A percentile compares a stretch with the other conserved stretches of the same genome.
phyloP scores from a whole-genome alignment of 2,888 invertebrate genomes.

The Cerceris rybyensis region DNA sequence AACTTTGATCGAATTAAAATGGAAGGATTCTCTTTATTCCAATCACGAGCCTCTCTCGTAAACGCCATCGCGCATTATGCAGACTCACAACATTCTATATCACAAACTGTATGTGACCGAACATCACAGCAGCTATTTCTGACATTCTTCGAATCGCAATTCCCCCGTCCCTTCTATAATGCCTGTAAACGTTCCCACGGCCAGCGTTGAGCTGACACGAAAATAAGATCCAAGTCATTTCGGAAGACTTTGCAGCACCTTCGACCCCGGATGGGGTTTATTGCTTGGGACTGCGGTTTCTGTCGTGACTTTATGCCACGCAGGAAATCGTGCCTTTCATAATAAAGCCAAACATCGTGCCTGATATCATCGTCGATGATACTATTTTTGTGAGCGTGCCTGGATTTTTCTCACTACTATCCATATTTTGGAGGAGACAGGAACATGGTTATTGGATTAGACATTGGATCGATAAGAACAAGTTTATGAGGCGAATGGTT shows the following conservation, averaged over 20 bases:
- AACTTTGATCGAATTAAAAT: no score
- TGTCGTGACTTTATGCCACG: not conserved
- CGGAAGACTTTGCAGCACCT: constrained; percentile 6
- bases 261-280: not conserved
- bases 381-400: constrained; percentile 45
- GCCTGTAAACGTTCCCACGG: constrained; percentile 5
- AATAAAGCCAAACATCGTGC: constrained; percentile 47
- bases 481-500: no score
- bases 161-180: constrained; percentile 12
- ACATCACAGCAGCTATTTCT: constrained; percentile 17
- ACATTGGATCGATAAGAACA: no score
- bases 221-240: constrained; percentile 25
- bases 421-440: no score
- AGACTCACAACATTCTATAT: not conserved
- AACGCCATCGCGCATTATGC: no score
- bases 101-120: constrained; percentile 6
- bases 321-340: not conserved
- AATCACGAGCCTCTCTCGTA: no score
- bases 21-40: no score
- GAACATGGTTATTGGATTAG: no score
- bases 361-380: constrained; percentile 40
- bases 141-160: constrained; percentile 20
- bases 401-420: constrained; percentile 20
- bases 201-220: constrained; percentile 13
- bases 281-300: not conserved